Percentiles rank a stretch among this genome's conserved stretches.
phyloP scores from a whole-genome alignment of 2,888 invertebrate species.

The Microdon myrmicae region DNA sequence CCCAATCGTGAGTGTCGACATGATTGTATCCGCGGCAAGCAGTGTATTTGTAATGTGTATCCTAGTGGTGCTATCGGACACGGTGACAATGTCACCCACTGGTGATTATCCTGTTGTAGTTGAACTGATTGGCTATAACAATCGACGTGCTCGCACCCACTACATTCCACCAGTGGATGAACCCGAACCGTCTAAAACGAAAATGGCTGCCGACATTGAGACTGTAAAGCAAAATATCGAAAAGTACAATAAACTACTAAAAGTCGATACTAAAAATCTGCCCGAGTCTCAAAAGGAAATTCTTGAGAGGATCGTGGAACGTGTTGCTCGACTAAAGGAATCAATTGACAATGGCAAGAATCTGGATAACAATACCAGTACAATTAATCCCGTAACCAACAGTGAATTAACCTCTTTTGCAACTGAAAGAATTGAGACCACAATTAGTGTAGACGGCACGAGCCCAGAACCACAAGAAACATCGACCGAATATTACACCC shows the following conservation, averaged over 20 bases:
- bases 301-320: constrained; percentile 65
- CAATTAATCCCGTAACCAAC: constrained; percentile 49
- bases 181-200: constrained; percentile 57
- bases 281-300: constrained; percentile 66
- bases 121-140: constrained; percentile 64
- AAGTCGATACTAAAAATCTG: constrained; percentile 64
- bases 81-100: constrained; percentile 3
- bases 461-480: constrained; percentile 34
- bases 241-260: constrained; percentile 63
- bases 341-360: constrained; percentile 61
- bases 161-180: constrained; percentile 54
- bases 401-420: constrained; percentile 19
- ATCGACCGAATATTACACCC: constrained; percentile 19
- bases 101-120: constrained; percentile 65
- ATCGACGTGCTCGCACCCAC: constrained; percentile 62
- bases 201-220: constrained; percentile 65
- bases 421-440: constrained; percentile 31
- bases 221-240: constrained; percentile 64
- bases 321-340: constrained; percentile 65
- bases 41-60: constrained; percentile 28
- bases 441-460: constrained; percentile 50
- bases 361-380: constrained; percentile 55
- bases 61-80: constrained; percentile 21
- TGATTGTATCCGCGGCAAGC: constrained; percentile 20
- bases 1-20: constrained; percentile 14